Conservation (phyloP, 2,113 vertebrate genomes). For the Engystomops pustulosus region DNA sequence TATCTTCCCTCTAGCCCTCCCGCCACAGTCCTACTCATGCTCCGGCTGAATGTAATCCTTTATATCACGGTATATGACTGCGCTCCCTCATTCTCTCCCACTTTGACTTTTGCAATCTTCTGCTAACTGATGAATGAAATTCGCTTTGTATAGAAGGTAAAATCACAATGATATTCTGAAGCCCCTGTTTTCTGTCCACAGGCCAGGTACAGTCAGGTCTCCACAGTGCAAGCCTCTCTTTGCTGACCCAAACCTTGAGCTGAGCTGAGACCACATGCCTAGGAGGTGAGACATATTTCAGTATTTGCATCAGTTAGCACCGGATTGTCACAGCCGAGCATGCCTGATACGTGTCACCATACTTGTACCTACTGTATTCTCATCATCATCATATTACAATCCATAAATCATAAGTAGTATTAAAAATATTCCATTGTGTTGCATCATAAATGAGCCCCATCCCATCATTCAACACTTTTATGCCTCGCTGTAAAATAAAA, state of each 20-base stretch:
- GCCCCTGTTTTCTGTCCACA: constrained; percentile 60
- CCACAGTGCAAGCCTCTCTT: constrained; percentile 60
- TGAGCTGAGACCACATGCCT: constrained; percentile 59
- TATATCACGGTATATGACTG: not conserved
- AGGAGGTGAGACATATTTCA: constrained; percentile 57
- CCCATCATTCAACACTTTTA: not conserved
- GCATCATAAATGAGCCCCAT: not conserved
- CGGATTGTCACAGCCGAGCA: constrained; percentile 43
- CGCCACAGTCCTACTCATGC: not conserved
- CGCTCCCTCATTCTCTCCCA: constrained; percentile 24
- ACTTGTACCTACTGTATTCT: not conserved
- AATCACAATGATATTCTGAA: constrained; percentile 57
- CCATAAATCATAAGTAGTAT: not conserved
- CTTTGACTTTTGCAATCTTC: constrained; percentile 46
- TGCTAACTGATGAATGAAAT: constrained; percentile 41
- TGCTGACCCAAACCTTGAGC: constrained; percentile 59
- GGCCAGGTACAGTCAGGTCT: constrained; percentile 60
- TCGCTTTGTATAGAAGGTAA: constrained; percentile 40
- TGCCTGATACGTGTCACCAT: constrained; percentile 3
- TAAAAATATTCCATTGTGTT: not conserved
- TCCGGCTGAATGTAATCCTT: not conserved
- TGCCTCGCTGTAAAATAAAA: too few species aligned
- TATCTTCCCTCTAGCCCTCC: not conserved
- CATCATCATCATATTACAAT: not conserved
- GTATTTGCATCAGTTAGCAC: constrained; percentile 54